phyloP scores from a whole-genome alignment of 2,113 vertebrate genomes.

The Cnemophilus loriae region DNA sequence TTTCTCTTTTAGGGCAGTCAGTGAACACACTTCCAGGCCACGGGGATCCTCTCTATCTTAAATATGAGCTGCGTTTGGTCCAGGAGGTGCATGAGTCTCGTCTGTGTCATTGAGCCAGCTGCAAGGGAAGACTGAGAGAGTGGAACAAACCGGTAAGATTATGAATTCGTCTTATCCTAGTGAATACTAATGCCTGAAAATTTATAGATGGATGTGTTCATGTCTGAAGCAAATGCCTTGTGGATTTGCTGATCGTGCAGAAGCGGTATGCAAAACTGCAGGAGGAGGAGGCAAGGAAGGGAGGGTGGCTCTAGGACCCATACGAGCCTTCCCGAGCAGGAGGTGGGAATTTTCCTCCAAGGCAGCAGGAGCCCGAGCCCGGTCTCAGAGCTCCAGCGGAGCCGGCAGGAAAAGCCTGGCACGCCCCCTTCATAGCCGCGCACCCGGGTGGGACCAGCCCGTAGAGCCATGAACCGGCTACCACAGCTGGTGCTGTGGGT shows the following conservation, averaged over 20 bases:
- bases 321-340: conserved; percentile 15
- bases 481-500: neutral
- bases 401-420: neutral
- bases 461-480: conserved; percentile 3
- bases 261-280: neutral
- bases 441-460: neutral
- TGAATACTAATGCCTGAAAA: neutral
- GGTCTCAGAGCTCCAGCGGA: conserved; percentile 4
- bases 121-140: neutral
- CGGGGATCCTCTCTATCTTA: neutral
- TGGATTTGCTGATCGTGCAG: neutral
- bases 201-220: neutral
- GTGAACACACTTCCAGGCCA: neutral
- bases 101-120: neutral
- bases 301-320: conserved; percentile 54
- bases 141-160: neutral
- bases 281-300: neutral
- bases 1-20: neutral
- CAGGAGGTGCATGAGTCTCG: rapidly evolving
- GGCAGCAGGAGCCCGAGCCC: conserved; percentile 29
- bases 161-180: neutral
- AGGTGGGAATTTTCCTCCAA: conserved; percentile 54
- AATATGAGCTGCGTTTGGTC: neutral
- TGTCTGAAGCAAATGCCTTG: neutral
- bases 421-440: neutral